phyloP scores from a whole-genome alignment of 2,797 vertebrate genomes.

The Brachymystax lenok region DNA sequence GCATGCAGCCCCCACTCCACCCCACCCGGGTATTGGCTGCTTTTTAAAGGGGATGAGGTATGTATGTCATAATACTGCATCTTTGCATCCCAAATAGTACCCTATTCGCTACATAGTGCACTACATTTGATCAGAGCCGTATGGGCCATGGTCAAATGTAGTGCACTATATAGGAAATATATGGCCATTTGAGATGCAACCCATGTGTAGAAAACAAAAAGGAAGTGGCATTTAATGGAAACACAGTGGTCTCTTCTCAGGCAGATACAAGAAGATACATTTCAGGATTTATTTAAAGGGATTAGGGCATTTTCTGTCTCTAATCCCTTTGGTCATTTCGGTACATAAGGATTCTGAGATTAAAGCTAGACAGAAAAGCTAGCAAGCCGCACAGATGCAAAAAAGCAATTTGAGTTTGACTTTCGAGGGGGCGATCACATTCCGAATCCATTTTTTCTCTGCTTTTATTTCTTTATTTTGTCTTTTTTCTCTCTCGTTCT shows the following conservation, averaged over 20 bases:
- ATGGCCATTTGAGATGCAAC: constrained; percentile 8
- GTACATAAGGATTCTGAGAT: constrained; percentile 62
- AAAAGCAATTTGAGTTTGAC: too few relatives aligned
- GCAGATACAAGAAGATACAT: constrained; percentile 56
- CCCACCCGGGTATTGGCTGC: constrained; percentile 43
- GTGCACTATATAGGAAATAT: too few relatives aligned
- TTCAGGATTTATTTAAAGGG: constrained; percentile 62
- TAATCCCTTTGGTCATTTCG: constrained; percentile 68
- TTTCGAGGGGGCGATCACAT: too few relatives aligned
- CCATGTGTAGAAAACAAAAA: constrained; percentile 16
- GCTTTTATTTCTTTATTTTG: background rate
- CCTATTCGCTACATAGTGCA: too few relatives aligned
- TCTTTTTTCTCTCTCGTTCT: background rate
- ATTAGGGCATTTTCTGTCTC: constrained; percentile 51
- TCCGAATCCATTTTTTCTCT: constrained; percentile 21
- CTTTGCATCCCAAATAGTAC: too few relatives aligned
- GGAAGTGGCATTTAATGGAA: constrained; percentile 44
- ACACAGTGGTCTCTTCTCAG: constrained; percentile 29
- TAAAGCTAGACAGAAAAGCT: too few relatives aligned
- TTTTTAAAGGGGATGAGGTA: constrained; percentile 27
- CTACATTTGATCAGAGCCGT: too few relatives aligned
- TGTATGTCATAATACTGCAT: too few relatives aligned
- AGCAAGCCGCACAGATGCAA: too few relatives aligned
- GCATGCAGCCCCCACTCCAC: background rate
- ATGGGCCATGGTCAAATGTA: too few relatives aligned